phyloP scores from a whole-genome alignment of 1,140 invertebrate species.

The Drosophila willistoni region DNA sequence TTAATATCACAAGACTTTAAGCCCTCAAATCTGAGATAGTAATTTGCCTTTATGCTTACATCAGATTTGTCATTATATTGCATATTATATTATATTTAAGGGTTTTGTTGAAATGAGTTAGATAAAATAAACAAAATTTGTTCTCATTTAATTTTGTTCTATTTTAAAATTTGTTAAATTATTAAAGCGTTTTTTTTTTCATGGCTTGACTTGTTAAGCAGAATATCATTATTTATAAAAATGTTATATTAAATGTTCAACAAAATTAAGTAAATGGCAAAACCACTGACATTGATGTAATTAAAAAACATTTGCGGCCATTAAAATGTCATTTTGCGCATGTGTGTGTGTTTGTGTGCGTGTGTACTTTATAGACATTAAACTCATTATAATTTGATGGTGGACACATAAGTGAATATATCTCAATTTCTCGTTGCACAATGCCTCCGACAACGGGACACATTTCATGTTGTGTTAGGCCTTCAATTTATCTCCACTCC shows the following conservation, averaged over 20 bases:
- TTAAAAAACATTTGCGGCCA: slow-evolving; percentile 70
- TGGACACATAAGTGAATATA: slow-evolving; percentile 37
- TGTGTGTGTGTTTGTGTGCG: slow-evolving; percentile 1
- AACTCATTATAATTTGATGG: slow-evolving; percentile 71
- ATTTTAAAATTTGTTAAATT: not conserved
- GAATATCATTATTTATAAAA: not conserved
- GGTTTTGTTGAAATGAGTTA: not conserved
- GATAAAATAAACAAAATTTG: not conserved
- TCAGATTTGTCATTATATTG: slow-evolving; percentile 54
- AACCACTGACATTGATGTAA: slow-evolving; percentile 51
- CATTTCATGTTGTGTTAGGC: slow-evolving; percentile 32
- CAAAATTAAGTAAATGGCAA: slow-evolving; percentile 19
- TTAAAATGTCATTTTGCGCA: slow-evolving; percentile 63
- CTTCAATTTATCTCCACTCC: slow-evolving; percentile 61
- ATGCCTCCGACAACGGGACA: not conserved
- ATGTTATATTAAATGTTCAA: slow-evolving; percentile 3
- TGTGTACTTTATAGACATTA: slow-evolving; percentile 63
- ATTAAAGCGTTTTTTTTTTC: not conserved
- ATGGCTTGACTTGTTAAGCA: not conserved
- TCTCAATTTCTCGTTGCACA: slow-evolving; percentile 7
- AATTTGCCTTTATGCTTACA: slow-evolving; percentile 42
- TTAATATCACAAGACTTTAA: slow-evolving; percentile 54
- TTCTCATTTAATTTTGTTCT: not conserved
- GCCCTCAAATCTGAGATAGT: slow-evolving; percentile 23
- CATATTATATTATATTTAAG: slow-evolving; percentile 35